Conservation (phyloP, 1,140 invertebrate genomes). For the Drosophila nikananu region DNA sequence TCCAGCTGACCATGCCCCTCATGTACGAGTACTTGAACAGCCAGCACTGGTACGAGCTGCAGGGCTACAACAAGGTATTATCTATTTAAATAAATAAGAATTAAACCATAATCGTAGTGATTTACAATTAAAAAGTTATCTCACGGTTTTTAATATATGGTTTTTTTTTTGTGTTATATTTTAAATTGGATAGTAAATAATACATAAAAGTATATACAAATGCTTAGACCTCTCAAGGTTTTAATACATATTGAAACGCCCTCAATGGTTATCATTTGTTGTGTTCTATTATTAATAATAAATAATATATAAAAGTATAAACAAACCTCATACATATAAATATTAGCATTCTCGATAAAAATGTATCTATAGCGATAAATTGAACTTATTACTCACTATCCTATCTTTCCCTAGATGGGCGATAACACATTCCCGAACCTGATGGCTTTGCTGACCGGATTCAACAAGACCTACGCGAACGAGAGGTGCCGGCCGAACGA, state of each 20-base stretch:
- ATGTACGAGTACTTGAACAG: conserved; percentile 56
- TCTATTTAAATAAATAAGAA: neutral
- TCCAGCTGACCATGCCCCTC: conserved; percentile 73
- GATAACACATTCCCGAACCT: conserved; percentile 94
- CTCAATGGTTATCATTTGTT: too few relatives aligned
- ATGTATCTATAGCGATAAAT: neutral
- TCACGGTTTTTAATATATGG: too few relatives aligned
- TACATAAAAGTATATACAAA: neutral
- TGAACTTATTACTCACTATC: neutral
- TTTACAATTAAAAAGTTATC: neutral
- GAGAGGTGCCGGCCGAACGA: conserved; percentile 86
- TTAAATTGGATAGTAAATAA: neutral
- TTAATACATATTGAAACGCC: too few relatives aligned
- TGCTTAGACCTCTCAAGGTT: neutral
- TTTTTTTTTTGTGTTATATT: too few relatives aligned
- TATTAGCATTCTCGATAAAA: too few relatives aligned
- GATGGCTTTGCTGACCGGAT: conserved; percentile 91
- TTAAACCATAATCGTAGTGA: neutral
- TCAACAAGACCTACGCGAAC: conserved; percentile 85
- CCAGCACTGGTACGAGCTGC: conserved; percentile 64
- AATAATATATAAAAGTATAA: too few relatives aligned
- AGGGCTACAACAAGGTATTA: conserved; percentile 77
- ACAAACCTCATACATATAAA: too few relatives aligned
- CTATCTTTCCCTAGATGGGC: conserved; percentile 85
- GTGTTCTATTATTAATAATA: too few relatives aligned